Base-by-base conservation (phyloP, 2,888 invertebrate genomes). In the Drosophila infuscata region DNA sequence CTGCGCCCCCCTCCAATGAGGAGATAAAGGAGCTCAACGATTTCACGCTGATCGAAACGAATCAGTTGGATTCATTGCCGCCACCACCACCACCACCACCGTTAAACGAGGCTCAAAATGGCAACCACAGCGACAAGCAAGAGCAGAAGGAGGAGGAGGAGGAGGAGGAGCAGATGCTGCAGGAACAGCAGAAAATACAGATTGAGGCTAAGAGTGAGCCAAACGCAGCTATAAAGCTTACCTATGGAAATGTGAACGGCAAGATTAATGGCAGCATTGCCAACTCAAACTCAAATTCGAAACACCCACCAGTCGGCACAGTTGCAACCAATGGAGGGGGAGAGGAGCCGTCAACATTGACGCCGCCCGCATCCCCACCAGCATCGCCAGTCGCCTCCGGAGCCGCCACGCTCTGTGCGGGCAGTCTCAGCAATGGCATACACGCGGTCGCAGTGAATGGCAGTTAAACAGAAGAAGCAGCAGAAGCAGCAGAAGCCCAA, bases 1-100 rank as follows among this genome's bases (percentile, higher is more conserved):
- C 93, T 35, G 93, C 92, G 63, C 93, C 93, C 64, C 93, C 93
- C 64, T 90, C 93, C 59, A 91, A 82, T 25, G 93, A 93, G 64
- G 93, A 93, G 81, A 93, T 93, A 54, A 93, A 92, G 53, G 89
- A 92, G 83, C 81, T 93, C 74, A 91, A 90, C 70, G 92, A 93
- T 60, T 90, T 90, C 54, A 85, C 89, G 59, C 80, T 90, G 58
- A 79, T 91, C 67, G 92, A 92, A 53, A 88, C 88, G 59, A 92
- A 88, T 74, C 93, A 93, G 77, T 78, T 93, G 83, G 93, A 93
- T 70, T 93, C 93, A 29, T 85, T 93, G 62, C 93, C 93, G 54
- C 93, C 93, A 66, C 93, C 93, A 49, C 93, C 92, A 54, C 92
- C 92, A 30, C 79, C 69, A 35, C 79, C 69, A 35, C 68, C 57